Conservation (phyloP, 2,797 vertebrate species). For the Halcyon badia region DNA sequence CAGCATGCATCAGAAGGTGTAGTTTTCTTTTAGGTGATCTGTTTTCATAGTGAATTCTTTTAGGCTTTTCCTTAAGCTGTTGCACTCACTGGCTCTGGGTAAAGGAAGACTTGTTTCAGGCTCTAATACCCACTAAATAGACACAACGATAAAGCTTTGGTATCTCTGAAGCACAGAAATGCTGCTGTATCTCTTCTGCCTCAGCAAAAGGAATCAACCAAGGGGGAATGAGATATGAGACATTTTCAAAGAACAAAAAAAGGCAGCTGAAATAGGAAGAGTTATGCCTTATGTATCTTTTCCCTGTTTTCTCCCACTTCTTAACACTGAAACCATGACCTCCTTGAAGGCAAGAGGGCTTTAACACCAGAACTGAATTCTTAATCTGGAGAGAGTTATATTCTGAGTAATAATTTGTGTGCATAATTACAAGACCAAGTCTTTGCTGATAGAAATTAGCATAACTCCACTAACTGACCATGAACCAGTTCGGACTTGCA, state of each 20-base stretch:
- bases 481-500: neutral
- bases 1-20: neutral
- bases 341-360: neutral
- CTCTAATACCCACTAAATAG: neutral
- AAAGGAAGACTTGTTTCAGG: neutral
- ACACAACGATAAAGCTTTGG: neutral
- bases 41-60: neutral
- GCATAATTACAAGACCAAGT: neutral
- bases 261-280: neutral
- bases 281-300: neutral
- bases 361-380: neutral
- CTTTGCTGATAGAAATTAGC: neutral
- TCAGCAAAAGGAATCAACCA: neutral
- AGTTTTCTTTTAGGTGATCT: neutral
- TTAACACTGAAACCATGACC: neutral
- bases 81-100: neutral
- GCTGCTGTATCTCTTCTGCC: neutral
- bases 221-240: neutral
- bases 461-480: neutral
- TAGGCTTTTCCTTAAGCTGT: neutral
- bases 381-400: neutral
- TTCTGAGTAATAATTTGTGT: neutral
- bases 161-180: neutral
- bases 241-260: neutral
- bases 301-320: accelerated